phyloP scores from a whole-genome alignment of 2,113 vertebrate species.

The Otocyon megalotis region DNA sequence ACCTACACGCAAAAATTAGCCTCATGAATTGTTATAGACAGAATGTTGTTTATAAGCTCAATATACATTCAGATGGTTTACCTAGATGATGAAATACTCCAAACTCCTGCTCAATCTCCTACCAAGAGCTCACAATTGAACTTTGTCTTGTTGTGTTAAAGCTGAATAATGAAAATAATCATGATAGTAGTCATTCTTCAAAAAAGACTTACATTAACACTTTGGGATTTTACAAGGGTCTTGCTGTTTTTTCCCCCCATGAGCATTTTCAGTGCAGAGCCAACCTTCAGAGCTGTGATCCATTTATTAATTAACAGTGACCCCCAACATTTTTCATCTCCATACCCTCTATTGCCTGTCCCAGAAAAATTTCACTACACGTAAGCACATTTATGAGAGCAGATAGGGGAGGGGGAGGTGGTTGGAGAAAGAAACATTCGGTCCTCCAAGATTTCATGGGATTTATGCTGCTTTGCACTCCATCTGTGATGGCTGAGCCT shows the following conservation, averaged over 20 bases:
- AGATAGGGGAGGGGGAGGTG: not conserved
- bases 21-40: not conserved
- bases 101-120: not conserved
- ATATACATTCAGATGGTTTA: not conserved
- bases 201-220: not conserved
- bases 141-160: slow-evolving; percentile 44
- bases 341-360: not conserved
- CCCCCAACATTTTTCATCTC: slow-evolving; percentile 30
- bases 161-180: slow-evolving; percentile 3
- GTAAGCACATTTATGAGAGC: slow-evolving; percentile 61
- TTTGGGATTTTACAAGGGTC: not conserved
- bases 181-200: not conserved
- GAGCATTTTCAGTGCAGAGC: not conserved
- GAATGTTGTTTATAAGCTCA: not conserved
- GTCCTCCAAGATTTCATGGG: not conserved
- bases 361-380: slow-evolving; percentile 46
- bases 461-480: not conserved
- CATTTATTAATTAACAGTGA: slow-evolving; percentile 51
- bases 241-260: not conserved
- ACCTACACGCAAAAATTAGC: slow-evolving; percentile 5
- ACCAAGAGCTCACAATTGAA: not conserved
- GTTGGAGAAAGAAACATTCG: not conserved
- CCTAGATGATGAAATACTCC: not conserved
- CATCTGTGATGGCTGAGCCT: not conserved
- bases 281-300: not conserved